These are phyloP conservation scores for Phocides pigmalion DNA, from an alignment of 1,140 invertebrate species.

Conservation along the genomic window DNA sequence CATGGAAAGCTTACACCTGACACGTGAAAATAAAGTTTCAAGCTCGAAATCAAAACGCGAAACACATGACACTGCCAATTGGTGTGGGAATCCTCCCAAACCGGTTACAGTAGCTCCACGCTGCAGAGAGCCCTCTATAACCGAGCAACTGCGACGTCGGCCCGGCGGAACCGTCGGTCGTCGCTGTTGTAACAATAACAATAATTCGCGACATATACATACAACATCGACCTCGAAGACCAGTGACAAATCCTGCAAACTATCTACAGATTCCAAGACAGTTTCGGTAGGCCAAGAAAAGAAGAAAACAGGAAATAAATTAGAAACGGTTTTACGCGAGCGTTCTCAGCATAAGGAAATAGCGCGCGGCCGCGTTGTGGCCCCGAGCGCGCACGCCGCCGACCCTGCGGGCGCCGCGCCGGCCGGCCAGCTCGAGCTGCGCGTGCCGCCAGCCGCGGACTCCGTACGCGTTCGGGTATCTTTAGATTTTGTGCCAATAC, in stretches of 20 bases:
- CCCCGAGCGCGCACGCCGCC: too few relatives aligned
- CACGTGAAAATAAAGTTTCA: conserved; percentile 1
- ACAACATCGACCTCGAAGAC: conserved; percentile 4
- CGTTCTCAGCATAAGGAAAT: conserved; percentile 32
- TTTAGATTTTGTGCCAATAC: conserved; percentile 28
- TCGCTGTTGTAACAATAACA: background rate
- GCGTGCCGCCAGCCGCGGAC: conserved; percentile 28
- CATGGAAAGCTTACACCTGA: conserved; percentile 29
- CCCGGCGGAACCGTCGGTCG: background rate
- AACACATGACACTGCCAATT: background rate
- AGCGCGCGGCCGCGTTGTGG: conserved; percentile 30
- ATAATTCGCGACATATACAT: conserved; percentile 1
- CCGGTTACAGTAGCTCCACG: background rate
- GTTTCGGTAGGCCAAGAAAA: background rate
- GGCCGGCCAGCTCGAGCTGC: conserved; percentile 37
- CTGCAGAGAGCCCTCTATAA: conserved; percentile 5
- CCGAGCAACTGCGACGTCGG: conserved; percentile 4
- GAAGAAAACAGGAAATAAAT: conserved; percentile 9
- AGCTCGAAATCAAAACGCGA: conserved; percentile 8
- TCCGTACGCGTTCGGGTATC: conserved; percentile 36
- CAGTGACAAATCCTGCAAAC: background rate
- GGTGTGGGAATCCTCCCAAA: conserved; percentile 2
- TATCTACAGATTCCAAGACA: background rate
- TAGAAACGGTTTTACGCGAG: conserved; percentile 34
- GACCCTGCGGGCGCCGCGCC: background rate